phyloP scores from a whole-genome alignment of 2,888 invertebrate species.

The Sphinx pinastri region DNA sequence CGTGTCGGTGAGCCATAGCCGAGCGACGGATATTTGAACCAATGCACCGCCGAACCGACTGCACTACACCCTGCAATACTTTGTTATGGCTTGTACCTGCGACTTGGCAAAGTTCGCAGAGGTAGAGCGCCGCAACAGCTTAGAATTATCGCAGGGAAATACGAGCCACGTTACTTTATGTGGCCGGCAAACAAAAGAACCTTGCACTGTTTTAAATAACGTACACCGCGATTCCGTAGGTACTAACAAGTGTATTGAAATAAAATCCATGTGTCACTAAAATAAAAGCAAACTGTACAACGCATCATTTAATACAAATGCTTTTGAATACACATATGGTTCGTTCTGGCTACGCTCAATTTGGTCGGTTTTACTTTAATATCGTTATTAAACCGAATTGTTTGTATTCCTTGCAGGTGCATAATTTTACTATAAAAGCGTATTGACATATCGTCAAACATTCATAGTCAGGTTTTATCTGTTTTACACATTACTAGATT shows the following conservation, averaged over 20 bases:
- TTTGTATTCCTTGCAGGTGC: constrained; percentile 45
- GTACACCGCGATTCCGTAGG: not conserved
- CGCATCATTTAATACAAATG: constrained; percentile 24
- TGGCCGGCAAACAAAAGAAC: constrained; percentile 14
- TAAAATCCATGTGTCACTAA: constrained; percentile 14
- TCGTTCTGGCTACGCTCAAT: constrained; percentile 27
- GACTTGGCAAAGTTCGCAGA: constrained; percentile 36
- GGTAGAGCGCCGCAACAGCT: constrained; percentile 26
- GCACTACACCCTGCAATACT: constrained; percentile 35
- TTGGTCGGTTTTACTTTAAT: constrained; percentile 39
- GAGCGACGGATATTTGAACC: constrained; percentile 74
- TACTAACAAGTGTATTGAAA: constrained; percentile 18
- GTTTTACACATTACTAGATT: too few species aligned
- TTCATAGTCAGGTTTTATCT: too few species aligned
- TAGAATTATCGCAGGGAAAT: constrained; percentile 28
- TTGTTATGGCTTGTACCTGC: constrained; percentile 38
- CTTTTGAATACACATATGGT: constrained; percentile 14
- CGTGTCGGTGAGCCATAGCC: constrained; percentile 74
- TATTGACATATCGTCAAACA: not conserved
- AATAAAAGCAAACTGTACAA: constrained; percentile 20
- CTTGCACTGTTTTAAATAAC: constrained; percentile 4
- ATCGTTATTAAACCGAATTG: constrained; percentile 23
- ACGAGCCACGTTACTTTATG: constrained; percentile 23
- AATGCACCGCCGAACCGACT: constrained; percentile 32
- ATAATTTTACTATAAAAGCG: not conserved